Percentiles rank a stretch among this genome's conserved stretches.
Evolutionary conservation across 2,113 vertebrate genomes (phyloP).

Genomic region (Halichoerus grypus): DNA sequence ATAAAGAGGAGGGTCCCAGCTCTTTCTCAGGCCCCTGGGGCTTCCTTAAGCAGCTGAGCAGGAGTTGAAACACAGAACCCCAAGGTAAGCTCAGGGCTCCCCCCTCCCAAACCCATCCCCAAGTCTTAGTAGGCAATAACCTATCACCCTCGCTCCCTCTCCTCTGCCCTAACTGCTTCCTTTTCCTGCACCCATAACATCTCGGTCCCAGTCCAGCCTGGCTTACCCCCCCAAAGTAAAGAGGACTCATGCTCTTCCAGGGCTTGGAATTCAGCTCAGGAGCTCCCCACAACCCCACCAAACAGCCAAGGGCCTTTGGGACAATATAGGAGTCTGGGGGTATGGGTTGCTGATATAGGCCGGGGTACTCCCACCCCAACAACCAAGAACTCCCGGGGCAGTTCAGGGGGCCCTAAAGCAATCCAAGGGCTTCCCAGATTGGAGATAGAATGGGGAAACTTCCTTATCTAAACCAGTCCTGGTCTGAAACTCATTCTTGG

Average conservation of each 20-base stretch:
- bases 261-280: background rate
- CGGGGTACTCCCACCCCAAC: background rate
- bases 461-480: background rate
- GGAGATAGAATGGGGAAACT: background rate
- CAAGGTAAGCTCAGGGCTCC: constrained; percentile 69
- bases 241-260: background rate
- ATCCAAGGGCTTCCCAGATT: background rate
- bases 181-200: background rate
- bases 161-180: background rate
- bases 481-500: background rate
- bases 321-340: background rate
- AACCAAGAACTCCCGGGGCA: background rate
- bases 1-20: constrained; percentile 83
- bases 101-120: background rate
- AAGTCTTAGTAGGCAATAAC: background rate
- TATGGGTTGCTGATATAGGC: background rate
- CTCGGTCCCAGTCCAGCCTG: background rate
- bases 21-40: background rate
- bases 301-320: background rate
- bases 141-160: background rate
- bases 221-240: background rate
- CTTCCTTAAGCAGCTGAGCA: background rate
- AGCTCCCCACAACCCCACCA: no score
- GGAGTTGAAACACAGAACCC: background rate
- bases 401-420: background rate